phyloP scores from a whole-genome alignment of 2,888 invertebrate species.

The Dione juno region DNA sequence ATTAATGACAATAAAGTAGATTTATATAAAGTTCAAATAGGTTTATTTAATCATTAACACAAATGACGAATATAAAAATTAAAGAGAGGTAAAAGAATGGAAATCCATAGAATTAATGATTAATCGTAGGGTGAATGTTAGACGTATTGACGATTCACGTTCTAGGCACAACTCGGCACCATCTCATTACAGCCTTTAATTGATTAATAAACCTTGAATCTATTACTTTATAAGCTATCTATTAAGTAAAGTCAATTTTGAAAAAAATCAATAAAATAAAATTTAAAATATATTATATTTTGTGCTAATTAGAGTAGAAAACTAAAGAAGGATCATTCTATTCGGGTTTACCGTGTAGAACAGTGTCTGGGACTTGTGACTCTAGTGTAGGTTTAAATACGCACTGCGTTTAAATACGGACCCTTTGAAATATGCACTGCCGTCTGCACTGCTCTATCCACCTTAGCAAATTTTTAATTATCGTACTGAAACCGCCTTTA shows the following conservation, averaged over 20 bases:
- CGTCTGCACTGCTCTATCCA: no score
- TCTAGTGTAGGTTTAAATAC: no score
- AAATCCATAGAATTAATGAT: conserved; percentile 64
- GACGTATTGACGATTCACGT: conserved; percentile 62
- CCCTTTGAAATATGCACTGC: no score
- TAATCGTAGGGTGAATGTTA: conserved; percentile 69
- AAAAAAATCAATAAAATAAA: neutral
- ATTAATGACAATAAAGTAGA: neutral
- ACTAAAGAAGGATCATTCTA: neutral
- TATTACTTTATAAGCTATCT: neutral
- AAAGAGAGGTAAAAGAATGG: conserved; percentile 35
- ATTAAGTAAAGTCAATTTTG: neutral
- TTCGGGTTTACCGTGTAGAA: no score
- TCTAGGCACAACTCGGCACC: conserved; percentile 71
- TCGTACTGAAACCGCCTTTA: no score
- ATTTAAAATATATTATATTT: neutral
- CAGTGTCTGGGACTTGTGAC: no score
- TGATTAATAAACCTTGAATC: conserved; percentile 25
- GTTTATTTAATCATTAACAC: conserved; percentile 55
- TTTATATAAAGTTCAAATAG: conserved; percentile 45
- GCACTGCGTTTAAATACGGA: no score
- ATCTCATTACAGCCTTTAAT: conserved; percentile 28
- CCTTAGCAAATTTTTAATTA: no score
- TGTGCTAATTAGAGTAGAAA: neutral
- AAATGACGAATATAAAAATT: conserved; percentile 46